phyloP scores from a whole-genome alignment of 2,888 invertebrate species.

The Polia nebulosa region DNA sequence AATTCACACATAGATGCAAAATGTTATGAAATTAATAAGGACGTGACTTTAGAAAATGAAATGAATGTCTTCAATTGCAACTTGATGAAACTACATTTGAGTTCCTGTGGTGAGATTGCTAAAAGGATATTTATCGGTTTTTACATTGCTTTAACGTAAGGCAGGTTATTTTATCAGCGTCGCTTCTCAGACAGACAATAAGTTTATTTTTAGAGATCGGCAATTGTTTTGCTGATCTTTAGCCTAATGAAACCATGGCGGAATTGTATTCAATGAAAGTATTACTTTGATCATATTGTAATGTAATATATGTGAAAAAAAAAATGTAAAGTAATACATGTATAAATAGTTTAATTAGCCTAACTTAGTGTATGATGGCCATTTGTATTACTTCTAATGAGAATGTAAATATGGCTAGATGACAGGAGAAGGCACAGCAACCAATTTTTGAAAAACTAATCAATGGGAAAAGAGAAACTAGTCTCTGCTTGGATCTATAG shows the following conservation, averaged over 20 bases:
- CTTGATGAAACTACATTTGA: constrained; percentile 29
- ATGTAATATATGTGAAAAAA: constrained; percentile 70
- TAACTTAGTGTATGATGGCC: constrained; percentile 67
- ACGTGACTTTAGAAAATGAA: constrained; percentile 26
- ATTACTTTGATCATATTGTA: constrained; percentile 79
- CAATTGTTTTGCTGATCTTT: constrained; percentile 45
- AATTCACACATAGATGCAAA: constrained; percentile 35
- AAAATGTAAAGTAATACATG: constrained; percentile 75
- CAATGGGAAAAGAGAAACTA: background rate
- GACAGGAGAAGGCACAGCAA: constrained; percentile 43
- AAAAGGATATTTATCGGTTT: constrained; percentile 32
- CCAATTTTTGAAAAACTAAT: constrained; percentile 52
- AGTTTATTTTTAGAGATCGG: constrained; percentile 54
- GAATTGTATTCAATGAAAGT: constrained; percentile 85
- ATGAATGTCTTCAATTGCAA: constrained; percentile 28
- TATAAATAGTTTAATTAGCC: constrained; percentile 71
- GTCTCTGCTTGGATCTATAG: constrained; percentile 22
- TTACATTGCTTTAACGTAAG: constrained; percentile 49
- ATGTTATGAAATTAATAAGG: constrained; percentile 45
- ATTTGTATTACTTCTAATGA: constrained; percentile 63
- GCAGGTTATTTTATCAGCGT: constrained; percentile 52
- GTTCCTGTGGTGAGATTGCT: constrained; percentile 50
- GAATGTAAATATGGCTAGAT: constrained; percentile 72
- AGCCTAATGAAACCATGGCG: constrained; percentile 55
- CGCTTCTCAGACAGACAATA: constrained; percentile 63